Conservation (phyloP, 1,140 invertebrate genomes). For the Diprion similis region DNA sequence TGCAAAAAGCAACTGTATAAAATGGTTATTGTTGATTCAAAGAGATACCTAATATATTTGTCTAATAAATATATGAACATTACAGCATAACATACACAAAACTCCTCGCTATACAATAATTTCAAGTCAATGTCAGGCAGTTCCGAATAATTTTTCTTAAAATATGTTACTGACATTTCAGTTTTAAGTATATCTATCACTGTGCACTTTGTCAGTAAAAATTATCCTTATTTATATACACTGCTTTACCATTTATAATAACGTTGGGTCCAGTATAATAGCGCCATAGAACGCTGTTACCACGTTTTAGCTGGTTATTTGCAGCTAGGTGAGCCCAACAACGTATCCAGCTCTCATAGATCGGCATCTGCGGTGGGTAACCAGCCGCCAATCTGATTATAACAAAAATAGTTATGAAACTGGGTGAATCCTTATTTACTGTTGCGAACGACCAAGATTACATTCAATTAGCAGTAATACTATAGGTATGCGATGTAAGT, state of each 20-base stretch:
- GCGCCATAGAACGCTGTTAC: constrained; percentile 81
- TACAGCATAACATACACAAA: background rate
- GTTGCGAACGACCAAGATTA: too few species aligned
- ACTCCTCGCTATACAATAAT: background rate
- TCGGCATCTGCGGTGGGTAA: constrained; percentile 80
- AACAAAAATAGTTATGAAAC: constrained; percentile 24
- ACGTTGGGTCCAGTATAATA: constrained; percentile 75
- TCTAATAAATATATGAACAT: constrained; percentile 4
- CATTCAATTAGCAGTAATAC: background rate
- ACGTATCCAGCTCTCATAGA: constrained; percentile 77
- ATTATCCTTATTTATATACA: constrained; percentile 31
- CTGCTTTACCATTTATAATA: constrained; percentile 39
- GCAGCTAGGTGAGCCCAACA: constrained; percentile 80
- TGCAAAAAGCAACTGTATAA: too few species aligned
- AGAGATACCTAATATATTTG: background rate
- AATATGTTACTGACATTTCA: background rate
- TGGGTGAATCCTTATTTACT: too few species aligned
- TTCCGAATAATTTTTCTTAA: too few species aligned
- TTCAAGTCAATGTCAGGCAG: background rate
- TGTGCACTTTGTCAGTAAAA: background rate
- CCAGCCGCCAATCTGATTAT: constrained; percentile 74
- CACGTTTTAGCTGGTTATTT: constrained; percentile 81
- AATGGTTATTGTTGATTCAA: too few species aligned
- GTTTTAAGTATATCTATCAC: background rate
- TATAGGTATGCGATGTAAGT: constrained; percentile 11